Conservation (phyloP, 2,888 invertebrate genomes). For the Cinara cedri region DNA sequence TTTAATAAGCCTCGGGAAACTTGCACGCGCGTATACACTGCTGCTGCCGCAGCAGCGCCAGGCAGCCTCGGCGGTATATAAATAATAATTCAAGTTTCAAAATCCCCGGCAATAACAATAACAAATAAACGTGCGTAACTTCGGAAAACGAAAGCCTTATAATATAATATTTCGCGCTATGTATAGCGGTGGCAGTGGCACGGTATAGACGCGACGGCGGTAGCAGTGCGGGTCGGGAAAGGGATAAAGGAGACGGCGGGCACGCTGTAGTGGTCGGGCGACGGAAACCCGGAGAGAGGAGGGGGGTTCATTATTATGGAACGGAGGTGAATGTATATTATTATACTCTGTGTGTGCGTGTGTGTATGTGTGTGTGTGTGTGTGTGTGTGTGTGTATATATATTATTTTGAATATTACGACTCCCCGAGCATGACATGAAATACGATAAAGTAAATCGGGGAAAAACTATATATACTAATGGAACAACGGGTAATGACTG, state of each 20-base stretch:
- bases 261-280: neutral
- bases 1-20: constrained; percentile 52
- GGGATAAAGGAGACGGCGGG: neutral
- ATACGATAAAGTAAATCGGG: constrained; percentile 51
- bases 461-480: constrained; percentile 51
- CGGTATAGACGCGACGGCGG: no score
- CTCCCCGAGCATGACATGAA: constrained; percentile 47
- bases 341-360: neutral
- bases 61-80: constrained; percentile 21
- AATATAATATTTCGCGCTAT: constrained; percentile 38
- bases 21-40: neutral
- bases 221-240: neutral
- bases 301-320: constrained; percentile 45
- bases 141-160: constrained; percentile 54
- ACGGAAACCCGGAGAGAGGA: neutral
- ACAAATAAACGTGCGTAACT: constrained; percentile 55
- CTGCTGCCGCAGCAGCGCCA: neutral
- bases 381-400: neutral
- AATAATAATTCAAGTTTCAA: constrained; percentile 55
- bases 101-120: constrained; percentile 55
- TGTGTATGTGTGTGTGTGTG: constrained; percentile 1
- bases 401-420: constrained; percentile 50
- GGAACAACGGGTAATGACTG: constrained; percentile 47
- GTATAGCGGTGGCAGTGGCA: no score
- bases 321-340: constrained; percentile 40